These are phyloP conservation scores for Scaptomyza pallida DNA, from an alignment of 1,140 invertebrate species.

Conservation along the genomic window DNA sequence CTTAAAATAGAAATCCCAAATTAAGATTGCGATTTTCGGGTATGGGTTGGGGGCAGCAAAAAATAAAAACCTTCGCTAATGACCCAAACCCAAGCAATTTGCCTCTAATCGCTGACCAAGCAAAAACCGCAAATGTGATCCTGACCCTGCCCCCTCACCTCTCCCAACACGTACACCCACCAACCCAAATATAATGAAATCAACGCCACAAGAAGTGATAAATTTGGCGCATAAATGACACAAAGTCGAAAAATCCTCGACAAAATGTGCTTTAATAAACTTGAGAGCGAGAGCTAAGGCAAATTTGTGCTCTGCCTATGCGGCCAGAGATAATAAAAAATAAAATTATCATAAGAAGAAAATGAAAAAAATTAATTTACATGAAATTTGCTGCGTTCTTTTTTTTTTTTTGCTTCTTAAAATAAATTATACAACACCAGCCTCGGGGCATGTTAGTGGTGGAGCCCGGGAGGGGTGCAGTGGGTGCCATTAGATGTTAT, in stretches of 20 bases:
- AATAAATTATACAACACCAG: conserved; percentile 46
- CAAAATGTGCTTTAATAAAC: conserved; percentile 61
- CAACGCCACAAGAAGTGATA: conserved; percentile 62
- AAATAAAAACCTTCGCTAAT: conserved; percentile 34
- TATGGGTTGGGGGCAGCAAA: neutral
- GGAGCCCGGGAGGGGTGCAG: too few species aligned
- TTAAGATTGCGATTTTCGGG: conserved; percentile 3
- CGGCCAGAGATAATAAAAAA: conserved; percentile 55
- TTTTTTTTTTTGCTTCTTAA: conserved; percentile 27
- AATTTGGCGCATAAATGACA: conserved; percentile 63
- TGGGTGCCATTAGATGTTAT: conserved; percentile 43
- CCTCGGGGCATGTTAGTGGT: too few species aligned
- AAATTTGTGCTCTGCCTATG: conserved; percentile 12
- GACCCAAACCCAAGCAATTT: conserved; percentile 44
- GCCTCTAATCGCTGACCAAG: conserved; percentile 42
- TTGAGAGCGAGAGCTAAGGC: conserved; percentile 3
- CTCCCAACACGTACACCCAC: too few species aligned
- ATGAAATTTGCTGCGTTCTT: conserved; percentile 60
- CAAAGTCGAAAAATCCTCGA: conserved; percentile 62
- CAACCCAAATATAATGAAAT: conserved; percentile 40
- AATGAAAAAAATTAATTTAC: conserved; percentile 66
- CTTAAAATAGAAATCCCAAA: conserved; percentile 49
- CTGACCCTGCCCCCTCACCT: neutral
- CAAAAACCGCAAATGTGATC: conserved; percentile 22
- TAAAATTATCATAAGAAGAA: conserved; percentile 57